Conservation (phyloP, 1,140 invertebrate genomes). For the Drosophila fuyamai region DNA sequence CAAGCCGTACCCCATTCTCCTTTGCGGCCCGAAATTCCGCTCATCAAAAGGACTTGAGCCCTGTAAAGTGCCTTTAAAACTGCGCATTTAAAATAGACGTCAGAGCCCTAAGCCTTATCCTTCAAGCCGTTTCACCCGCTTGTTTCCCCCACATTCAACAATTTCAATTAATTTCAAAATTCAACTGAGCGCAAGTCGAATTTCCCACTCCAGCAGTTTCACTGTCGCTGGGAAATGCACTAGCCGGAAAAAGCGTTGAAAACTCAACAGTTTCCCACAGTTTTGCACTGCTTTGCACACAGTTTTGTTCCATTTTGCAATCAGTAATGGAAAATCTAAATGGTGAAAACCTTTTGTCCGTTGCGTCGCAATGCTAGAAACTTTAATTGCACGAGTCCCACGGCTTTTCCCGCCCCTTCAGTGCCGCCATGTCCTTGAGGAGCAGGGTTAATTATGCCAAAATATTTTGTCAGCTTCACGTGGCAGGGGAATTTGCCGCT, state of each 20-base stretch:
- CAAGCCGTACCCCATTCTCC: conserved; percentile 6
- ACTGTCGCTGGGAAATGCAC: conserved; percentile 40
- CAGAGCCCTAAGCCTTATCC: conserved; percentile 53
- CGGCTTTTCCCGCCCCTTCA: not conserved
- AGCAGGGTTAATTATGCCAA: conserved; percentile 66
- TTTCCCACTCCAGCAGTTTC: conserved; percentile 32
- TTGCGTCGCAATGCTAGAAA: conserved; percentile 38
- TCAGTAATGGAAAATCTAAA: conserved; percentile 70
- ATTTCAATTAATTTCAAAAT: conserved; percentile 81
- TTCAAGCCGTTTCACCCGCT: conserved; percentile 8
- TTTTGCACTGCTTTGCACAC: conserved; percentile 10
- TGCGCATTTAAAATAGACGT: conserved; percentile 69
- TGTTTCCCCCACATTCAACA: conserved; percentile 39
- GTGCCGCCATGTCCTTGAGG: not conserved
- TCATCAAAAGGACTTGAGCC: conserved; percentile 25
- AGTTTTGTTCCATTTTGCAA: conserved; percentile 44
- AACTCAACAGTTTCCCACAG: conserved; percentile 45
- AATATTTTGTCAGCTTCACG: conserved; percentile 58
- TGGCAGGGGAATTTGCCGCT: conserved; percentile 22
- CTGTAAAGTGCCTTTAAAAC: conserved; percentile 38
- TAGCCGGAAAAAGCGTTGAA: conserved; percentile 16
- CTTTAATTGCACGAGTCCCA: conserved; percentile 65
- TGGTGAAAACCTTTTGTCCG: conserved; percentile 59
- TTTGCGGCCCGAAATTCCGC: conserved; percentile 4
- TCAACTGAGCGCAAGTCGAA: conserved; percentile 63